Evolutionary conservation across 2,797 vertebrate genomes (phyloP).

Genomic region (Melopsittacus undulatus): DNA sequence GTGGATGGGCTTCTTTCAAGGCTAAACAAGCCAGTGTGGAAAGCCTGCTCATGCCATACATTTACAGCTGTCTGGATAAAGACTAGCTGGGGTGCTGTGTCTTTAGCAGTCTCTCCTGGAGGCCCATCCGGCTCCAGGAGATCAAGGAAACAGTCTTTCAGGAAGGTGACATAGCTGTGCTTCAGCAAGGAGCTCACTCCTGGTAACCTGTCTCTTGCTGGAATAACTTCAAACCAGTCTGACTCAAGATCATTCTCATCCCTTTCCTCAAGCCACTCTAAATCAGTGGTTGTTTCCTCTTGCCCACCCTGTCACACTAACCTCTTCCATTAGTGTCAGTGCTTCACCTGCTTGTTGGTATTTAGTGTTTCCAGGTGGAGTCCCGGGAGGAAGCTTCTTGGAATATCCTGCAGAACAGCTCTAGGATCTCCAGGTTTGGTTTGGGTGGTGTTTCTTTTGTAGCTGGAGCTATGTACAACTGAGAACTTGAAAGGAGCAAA

Average conservation of each 20-base stretch:
- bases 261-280: not conserved
- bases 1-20: not conserved
- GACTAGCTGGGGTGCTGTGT: not conserved
- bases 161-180: not conserved
- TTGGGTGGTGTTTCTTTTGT: not conserved
- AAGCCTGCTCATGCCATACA: not conserved
- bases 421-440: not conserved
- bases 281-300: not conserved
- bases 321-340: fast-evolving
- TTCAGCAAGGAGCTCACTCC: not conserved
- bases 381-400: not conserved
- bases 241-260: not conserved
- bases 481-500: not conserved
- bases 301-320: not conserved
- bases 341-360: not conserved
- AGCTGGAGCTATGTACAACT: not conserved
- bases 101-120: not conserved
- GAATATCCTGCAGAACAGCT: not conserved
- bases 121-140: not conserved
- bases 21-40: not conserved
- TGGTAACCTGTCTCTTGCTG: not conserved
- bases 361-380: not conserved
- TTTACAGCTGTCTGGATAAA: not conserved
- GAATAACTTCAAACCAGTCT: not conserved
- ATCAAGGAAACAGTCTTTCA: not conserved